Conservation (phyloP, 2,797 vertebrate species). For the Parauchenoglanis ngamensis region DNA sequence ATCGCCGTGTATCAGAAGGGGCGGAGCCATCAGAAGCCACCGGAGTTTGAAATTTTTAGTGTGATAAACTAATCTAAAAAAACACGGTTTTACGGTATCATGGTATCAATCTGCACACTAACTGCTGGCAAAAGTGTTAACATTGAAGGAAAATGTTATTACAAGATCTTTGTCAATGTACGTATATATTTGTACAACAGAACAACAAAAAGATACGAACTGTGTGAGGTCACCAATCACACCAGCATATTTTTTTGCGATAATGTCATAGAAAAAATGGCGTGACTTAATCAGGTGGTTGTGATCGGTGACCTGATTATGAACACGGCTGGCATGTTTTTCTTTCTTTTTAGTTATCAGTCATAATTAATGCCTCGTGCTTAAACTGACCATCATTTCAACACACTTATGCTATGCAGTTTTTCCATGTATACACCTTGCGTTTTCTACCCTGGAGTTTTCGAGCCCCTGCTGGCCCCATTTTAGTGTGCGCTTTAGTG, state of each 20-base stretch:
- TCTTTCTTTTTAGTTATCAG: too few species aligned
- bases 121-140: too few species aligned
- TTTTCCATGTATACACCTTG: too few species aligned
- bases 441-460: too few species aligned
- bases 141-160: not conserved
- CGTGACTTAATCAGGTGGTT: not conserved
- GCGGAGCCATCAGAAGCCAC: not conserved
- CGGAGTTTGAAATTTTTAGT: not conserved
- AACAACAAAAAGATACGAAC: not conserved
- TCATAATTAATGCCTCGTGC: too few species aligned
- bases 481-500: too few species aligned
- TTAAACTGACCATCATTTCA: not conserved
- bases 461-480: too few species aligned
- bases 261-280: not conserved
- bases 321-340: too few species aligned
- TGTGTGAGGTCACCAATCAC: not conserved
- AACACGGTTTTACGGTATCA: not conserved
- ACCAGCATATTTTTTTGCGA: not conserved
- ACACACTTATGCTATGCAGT: not conserved
- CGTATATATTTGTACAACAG: too few species aligned
- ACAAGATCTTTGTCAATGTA: not conserved
- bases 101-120: not conserved
- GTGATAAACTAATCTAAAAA: not conserved
- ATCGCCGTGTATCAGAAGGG: not conserved
- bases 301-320: not conserved